Evolutionary conservation across 37 sponge, comb jelly and placozoan genomes (phyloP), one percentile per base, ranked within the genome.

Genomic region (Tethya wilhelma): DNA sequence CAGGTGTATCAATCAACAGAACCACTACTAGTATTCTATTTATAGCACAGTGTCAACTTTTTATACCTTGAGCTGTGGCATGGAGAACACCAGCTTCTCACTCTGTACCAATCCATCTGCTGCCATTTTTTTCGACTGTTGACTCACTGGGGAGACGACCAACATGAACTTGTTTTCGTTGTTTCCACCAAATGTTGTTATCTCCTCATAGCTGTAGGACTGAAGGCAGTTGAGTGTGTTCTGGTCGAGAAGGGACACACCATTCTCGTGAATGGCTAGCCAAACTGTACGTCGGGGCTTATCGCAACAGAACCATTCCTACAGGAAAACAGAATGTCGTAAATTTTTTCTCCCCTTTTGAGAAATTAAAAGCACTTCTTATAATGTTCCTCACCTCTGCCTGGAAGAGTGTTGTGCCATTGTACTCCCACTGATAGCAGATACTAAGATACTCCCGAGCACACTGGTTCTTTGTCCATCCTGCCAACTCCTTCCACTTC

Each of bases 131-230:
- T 67, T 36, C 11, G 17, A 19, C 28, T 23, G 62, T 6, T 6
- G 62, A 30, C 17, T 59, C 62, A 44, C 46, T 8, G 80, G 45
- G 49, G 65, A 56, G 34, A 79, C 58, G 23, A 87, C 81, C 58
- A 87, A 46, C 76, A 87, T 80, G 23, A 87, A 79, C 14, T 56
- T 29, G 59, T 75, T 59, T 0, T 87, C 81, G 49, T 57, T 70
- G 36, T 74, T 43, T 8, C 76, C 69, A 14, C 87, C 87, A 38
- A 87, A 87, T 2, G 87, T 79, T 14, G 87, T 42, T 1, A 87
- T 39, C 41, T 80, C 74, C 14, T 44, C 41, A 44, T 75, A 87
- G 65, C 57, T 57, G 57, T 74, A 74, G 29, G 56, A 40, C 22
- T 4, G 14, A 22, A 73, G 53, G 0, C 28, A 2, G 22, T 66